These are phyloP conservation scores for Anser brachyrhynchus DNA, from an alignment of 2,113 vertebrate species.

Conservation along the genomic window DNA sequence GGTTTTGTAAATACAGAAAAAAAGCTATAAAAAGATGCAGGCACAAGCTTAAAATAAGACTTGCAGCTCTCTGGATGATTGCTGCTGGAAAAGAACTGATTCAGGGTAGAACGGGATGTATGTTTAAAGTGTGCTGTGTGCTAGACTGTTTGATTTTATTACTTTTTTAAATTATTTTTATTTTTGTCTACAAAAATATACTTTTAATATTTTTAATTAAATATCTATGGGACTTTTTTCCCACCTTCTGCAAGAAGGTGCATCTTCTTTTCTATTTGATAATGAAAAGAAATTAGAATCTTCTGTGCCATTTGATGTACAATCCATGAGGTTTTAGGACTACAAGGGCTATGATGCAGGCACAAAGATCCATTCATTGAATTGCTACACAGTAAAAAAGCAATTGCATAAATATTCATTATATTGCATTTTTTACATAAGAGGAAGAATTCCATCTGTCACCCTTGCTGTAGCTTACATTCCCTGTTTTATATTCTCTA, in stretches of 20 bases:
- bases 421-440: conserved; percentile 13
- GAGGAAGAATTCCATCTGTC: conserved; percentile 28
- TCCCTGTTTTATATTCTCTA: background rate
- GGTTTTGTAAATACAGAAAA: background rate
- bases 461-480: background rate
- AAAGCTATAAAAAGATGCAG: background rate
- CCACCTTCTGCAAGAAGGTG: background rate
- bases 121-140: background rate
- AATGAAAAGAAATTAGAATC: background rate
- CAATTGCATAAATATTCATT: conserved; percentile 17
- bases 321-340: background rate
- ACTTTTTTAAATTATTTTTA: no score
- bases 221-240: background rate
- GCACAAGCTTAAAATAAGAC: background rate
- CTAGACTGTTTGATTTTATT: background rate
- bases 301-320: background rate
- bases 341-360: background rate
- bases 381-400: background rate
- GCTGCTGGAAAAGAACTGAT: background rate
- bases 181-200: background rate
- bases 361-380: background rate
- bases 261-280: background rate
- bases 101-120: background rate
- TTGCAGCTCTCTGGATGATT: background rate
- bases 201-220: background rate